phyloP scores from a whole-genome alignment of 2,888 invertebrate genomes.

The Pedicia rivosa region DNA sequence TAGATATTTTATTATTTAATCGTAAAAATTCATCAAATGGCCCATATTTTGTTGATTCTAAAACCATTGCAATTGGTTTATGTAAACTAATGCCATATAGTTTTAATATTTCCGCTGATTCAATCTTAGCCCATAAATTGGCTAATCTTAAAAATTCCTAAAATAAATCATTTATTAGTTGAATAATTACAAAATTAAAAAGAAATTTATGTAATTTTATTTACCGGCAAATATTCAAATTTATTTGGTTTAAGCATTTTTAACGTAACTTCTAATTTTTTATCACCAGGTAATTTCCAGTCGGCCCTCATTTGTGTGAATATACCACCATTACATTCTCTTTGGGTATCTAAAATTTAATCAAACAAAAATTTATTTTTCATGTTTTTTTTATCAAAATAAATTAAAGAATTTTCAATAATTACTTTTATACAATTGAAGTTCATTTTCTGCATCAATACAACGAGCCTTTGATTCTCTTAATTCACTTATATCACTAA shows the following conservation, averaged over 20 bases:
- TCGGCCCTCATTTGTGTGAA: slow-evolving; percentile 56
- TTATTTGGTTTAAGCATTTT: slow-evolving; percentile 55
- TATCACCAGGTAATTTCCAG: slow-evolving; percentile 60
- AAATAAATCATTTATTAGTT: slow-evolving; percentile 15
- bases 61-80: slow-evolving; percentile 62
- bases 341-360: slow-evolving; percentile 36
- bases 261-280: slow-evolving; percentile 62
- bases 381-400: slow-evolving; percentile 4
- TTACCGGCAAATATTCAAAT: slow-evolving; percentile 38
- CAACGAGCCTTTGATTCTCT: slow-evolving; percentile 26
- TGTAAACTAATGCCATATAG: slow-evolving; percentile 62
- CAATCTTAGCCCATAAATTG: slow-evolving; percentile 62
- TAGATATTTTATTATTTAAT: slow-evolving; percentile 35
- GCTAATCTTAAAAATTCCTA: slow-evolving; percentile 64
- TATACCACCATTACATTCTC: slow-evolving; percentile 42
- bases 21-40: slow-evolving; percentile 45
- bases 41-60: slow-evolving; percentile 66
- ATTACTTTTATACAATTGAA: slow-evolving; percentile 27
- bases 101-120: slow-evolving; percentile 59
- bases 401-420: slow-evolving; percentile 1
- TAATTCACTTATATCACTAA: slow-evolving; percentile 24
- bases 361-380: slow-evolving; percentile 7
- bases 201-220: slow-evolving; percentile 1
- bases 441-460: slow-evolving; percentile 25
- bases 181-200: slow-evolving; percentile 1